These are phyloP conservation scores for Ypsolopha scabrella DNA, from an alignment of 2,888 invertebrate species.

Conservation along the genomic window DNA sequence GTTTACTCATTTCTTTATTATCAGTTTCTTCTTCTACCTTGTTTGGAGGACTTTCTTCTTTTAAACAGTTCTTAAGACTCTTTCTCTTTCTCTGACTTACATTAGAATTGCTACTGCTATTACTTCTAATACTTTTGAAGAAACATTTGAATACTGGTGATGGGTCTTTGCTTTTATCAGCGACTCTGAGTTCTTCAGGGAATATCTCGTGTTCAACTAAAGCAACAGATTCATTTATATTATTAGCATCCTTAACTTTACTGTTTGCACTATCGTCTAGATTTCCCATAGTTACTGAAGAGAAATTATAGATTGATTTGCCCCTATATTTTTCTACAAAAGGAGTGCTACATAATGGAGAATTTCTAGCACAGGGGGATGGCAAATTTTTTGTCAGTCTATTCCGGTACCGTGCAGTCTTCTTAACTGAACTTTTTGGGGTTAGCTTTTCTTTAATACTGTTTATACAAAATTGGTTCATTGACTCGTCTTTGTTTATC, in stretches of 20 bases:
- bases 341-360: slow-evolving; percentile 54
- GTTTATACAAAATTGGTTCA: slow-evolving; percentile 34
- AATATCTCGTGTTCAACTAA: neutral
- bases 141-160: neutral
- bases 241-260: neutral
- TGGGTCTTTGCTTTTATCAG: slow-evolving; percentile 12
- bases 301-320: slow-evolving; percentile 51
- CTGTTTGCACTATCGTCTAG: slow-evolving; percentile 15
- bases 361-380: slow-evolving; percentile 22
- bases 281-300: slow-evolving; percentile 34
- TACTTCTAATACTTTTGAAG: neutral
- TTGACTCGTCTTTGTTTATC: slow-evolving; percentile 35
- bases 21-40: neutral
- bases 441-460: slow-evolving; percentile 19
- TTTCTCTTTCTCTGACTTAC: neutral
- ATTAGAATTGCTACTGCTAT: neutral
- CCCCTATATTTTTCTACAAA: slow-evolving; percentile 46
- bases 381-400: slow-evolving; percentile 24
- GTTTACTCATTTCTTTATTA: neutral
- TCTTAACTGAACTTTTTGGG: slow-evolving; percentile 18
- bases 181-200: neutral
- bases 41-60: neutral
- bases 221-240: neutral
- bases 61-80: neutral
- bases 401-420: slow-evolving; percentile 17